Evolutionary conservation across 1,140 invertebrate genomes (phyloP).

Genomic region (Drosophila erecta): DNA sequence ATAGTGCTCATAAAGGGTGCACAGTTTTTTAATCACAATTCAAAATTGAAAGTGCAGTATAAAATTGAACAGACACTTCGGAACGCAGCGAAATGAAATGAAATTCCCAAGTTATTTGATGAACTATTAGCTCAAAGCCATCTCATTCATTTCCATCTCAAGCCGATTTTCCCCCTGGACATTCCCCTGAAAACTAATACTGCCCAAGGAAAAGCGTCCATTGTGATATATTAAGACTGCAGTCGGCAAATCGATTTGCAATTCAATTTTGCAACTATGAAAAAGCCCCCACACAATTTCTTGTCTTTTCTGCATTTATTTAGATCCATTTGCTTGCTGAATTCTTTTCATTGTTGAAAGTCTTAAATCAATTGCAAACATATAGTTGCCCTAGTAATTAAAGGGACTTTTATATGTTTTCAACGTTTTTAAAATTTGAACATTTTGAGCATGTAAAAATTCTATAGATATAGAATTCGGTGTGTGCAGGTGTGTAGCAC

Average conservation of each 20-base stretch:
- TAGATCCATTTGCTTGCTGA: background rate
- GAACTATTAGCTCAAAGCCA: constrained; percentile 38
- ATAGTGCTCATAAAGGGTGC: too few relatives aligned
- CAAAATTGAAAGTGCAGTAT: too few relatives aligned
- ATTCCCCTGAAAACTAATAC: background rate
- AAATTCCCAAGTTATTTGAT: constrained; percentile 30
- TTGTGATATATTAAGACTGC: constrained; percentile 38
- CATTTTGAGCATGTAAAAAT: background rate
- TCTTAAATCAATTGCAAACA: background rate
- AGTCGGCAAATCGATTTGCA: constrained; percentile 52
- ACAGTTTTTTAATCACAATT: too few relatives aligned
- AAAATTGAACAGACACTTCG: background rate
- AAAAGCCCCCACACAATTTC: background rate
- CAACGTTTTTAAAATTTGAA: too few relatives aligned
- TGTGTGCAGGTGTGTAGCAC: background rate
- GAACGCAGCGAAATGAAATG: constrained; percentile 1
- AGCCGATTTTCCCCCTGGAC: background rate
- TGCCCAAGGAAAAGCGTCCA: background rate
- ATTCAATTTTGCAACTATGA: constrained; percentile 45
- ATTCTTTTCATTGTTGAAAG: constrained; percentile 3
- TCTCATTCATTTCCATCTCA: constrained; percentile 24
- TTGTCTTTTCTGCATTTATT: background rate
- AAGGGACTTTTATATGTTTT: too few relatives aligned
- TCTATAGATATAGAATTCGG: background rate
- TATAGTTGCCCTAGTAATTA: too few relatives aligned